A percentile compares a stretch with the other conserved stretches of the same genome.
These are phyloP conservation scores for Typhlomys cinereus DNA, from an alignment of 2,113 vertebrate genomes.

Conservation along the genomic window DNA sequence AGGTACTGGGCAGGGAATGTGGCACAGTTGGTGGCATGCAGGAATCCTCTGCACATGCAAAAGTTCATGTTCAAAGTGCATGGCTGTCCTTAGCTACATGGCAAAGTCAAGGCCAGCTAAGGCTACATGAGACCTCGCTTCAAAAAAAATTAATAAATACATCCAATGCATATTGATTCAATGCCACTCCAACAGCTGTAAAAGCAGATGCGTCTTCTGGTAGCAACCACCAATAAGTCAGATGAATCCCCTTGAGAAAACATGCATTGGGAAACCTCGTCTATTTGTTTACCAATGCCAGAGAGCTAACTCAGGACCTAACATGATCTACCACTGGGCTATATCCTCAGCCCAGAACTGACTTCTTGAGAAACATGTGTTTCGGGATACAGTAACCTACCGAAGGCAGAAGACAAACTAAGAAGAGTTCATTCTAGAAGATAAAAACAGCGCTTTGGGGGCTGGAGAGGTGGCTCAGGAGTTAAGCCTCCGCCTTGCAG, in stretches of 20 bases:
- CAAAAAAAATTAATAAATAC: not conserved
- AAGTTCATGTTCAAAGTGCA: not conserved
- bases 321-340: not conserved
- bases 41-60: too few relatives aligned
- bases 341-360: not conserved
- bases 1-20: not conserved
- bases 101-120: not conserved
- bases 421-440: not conserved
- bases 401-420: conserved; percentile 3
- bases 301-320: not conserved
- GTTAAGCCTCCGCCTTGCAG: too few relatives aligned
- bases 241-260: not conserved
- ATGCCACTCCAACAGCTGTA: not conserved
- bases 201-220: conserved; percentile 14
- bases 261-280: not conserved
- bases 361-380: not conserved
- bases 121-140: not conserved
- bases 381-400: not conserved
- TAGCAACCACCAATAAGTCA: not conserved
- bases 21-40: not conserved
- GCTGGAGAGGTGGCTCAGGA: too few relatives aligned
- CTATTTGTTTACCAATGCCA: not conserved
- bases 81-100: not conserved
- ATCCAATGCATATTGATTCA: not conserved
- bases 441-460: not conserved